phyloP scores from a whole-genome alignment of 2,797 vertebrate species.

The Garrulus glandarius region DNA sequence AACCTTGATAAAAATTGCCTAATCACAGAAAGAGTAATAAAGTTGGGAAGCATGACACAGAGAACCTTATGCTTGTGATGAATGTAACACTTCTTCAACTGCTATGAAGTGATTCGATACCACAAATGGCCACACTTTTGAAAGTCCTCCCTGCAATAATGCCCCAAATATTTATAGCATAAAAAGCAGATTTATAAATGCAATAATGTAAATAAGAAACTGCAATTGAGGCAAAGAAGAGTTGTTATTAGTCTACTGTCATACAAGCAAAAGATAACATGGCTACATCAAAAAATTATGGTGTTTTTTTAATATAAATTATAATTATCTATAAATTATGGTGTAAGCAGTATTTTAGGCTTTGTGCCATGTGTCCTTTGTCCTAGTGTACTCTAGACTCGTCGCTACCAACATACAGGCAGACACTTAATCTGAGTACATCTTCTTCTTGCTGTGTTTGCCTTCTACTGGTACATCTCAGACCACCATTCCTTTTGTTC shows the following conservation, averaged over 20 bases:
- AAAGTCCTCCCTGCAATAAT: not conserved
- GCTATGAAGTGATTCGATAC: not conserved
- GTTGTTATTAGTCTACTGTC: not conserved
- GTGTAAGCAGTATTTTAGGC: not conserved
- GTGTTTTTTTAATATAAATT: too few relatives aligned
- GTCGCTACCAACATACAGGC: not conserved
- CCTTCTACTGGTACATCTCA: not conserved
- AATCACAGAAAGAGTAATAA: not conserved
- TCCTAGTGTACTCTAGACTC: not conserved
- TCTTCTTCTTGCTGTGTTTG: not conserved
- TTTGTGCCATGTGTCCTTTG: not conserved
- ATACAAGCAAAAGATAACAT: not conserved
- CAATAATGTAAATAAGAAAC: not conserved
- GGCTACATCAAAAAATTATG: not conserved
- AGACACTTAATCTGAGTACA: not conserved
- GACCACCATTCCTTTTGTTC: not conserved
- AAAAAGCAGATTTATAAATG: not conserved
- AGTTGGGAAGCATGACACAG: not conserved
- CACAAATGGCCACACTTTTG: not conserved
- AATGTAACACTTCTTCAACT: not conserved
- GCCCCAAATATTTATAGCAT: not conserved
- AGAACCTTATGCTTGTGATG: not conserved
- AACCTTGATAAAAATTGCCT: not conserved
- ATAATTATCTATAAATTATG: too few relatives aligned
- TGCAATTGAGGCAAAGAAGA: not conserved